These are phyloP conservation scores for Drosophila subpulchrella DNA, from an alignment of 1,140 invertebrate genomes.

Conservation along the genomic window DNA sequence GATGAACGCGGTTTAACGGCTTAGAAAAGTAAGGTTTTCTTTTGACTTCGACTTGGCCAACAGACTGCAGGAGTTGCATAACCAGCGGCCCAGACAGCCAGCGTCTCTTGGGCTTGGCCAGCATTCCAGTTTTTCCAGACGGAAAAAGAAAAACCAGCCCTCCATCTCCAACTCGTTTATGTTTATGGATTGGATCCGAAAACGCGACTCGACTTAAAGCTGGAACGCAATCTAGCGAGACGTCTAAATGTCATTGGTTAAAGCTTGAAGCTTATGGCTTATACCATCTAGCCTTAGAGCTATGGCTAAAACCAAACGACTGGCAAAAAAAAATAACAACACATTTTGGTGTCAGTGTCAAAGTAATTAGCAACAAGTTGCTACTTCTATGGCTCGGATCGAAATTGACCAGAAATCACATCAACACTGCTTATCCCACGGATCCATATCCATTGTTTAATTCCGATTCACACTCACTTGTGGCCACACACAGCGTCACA, in stretches of 20 bases:
- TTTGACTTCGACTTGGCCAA: conserved; percentile 7
- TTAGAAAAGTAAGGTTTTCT: conserved; percentile 8
- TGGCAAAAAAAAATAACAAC: conserved; percentile 4
- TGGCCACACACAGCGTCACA: conserved; percentile 71
- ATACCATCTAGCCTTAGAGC: background rate
- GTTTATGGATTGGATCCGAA: conserved; percentile 22
- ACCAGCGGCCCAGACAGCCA: conserved; percentile 13
- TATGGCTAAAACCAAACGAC: conserved; percentile 2
- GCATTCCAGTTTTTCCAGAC: conserved; percentile 33
- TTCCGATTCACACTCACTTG: conserved; percentile 76
- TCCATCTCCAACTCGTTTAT: conserved; percentile 8
- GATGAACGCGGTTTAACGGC: background rate
- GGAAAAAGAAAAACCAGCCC: conserved; percentile 26
- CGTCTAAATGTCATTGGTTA: conserved; percentile 36
- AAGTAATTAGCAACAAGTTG: conserved; percentile 66
- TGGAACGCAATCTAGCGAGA: conserved; percentile 11
- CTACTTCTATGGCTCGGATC: conserved; percentile 19
- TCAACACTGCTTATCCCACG: background rate
- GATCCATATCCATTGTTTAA: conserved; percentile 16
- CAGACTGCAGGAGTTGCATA: conserved; percentile 27
- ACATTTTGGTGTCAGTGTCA: conserved; percentile 65
- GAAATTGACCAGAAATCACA: conserved; percentile 9
- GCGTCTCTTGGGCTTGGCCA: conserved; percentile 19
- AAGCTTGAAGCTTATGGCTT: background rate
- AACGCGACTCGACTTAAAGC: conserved; percentile 7